Base-by-base conservation (phyloP, 1,140 invertebrate species). In the Drosophila elegans region DNA sequence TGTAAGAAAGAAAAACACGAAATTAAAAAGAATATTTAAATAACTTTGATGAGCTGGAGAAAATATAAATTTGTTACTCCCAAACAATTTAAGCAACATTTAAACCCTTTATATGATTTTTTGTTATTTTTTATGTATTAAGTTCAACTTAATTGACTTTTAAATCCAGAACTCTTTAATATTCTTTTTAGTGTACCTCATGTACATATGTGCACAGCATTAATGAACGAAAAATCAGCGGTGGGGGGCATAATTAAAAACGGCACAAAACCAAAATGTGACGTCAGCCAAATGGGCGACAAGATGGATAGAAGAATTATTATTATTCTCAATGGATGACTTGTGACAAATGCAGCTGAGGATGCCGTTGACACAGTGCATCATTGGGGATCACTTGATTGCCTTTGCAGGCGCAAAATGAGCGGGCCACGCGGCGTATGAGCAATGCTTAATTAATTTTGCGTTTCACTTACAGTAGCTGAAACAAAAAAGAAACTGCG, bases 401-500 rank as follows among this genome's bases (percentile, higher is more conserved):
- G 64, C 57, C 51, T 51, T 52, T 60, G 56, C 74, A 69, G 57
- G 12, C 54, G 42, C 13, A 21, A 39, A 49, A 54, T 2, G 45
- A 73, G 48, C 53, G 7, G 42, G 32, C 44, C 42, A 71, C 67
- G 57, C 44, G 41, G 59, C 42, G 53, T 44, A 72, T 64, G 44
- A 51, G 53, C 41, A 76, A 85, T 67, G 12, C 46, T 84, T 79
- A 84, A 83, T 83, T 84, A 75, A 80, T 79, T 79, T 61, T 32
- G 36, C 27, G n/a, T 36, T 38, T 56, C 51, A 41, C 3, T 71
- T 57, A 49, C 52, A 71, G 13, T 21, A 49, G 44, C 63, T 10
- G 16, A 34, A 38, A 44, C 41, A 36, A 25, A 49, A 45, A 45
- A 60, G 48, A 51, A 52, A 57, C 53, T 46, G 46, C 39, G 16